Conservation (phyloP, 2,888 invertebrate species). For the Adineta ricciae region DNA sequence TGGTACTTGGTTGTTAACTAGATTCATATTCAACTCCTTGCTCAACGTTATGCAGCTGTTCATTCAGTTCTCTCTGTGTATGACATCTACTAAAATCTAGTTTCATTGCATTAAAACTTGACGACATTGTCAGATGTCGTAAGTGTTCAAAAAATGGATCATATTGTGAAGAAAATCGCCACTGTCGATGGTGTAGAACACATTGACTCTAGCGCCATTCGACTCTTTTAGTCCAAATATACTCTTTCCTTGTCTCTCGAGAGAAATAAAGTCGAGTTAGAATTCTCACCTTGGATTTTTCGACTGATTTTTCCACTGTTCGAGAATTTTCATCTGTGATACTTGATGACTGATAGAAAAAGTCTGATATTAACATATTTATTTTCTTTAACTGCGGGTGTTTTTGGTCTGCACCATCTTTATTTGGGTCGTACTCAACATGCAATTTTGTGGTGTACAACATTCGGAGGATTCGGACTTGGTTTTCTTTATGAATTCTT, state of each 20-base stretch:
- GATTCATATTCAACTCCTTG: too few species aligned
- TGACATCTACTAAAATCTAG: not conserved
- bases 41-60: not conserved
- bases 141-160: not conserved
- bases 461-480: slow-evolving; percentile 68
- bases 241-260: not conserved
- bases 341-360: not conserved
- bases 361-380: slow-evolving; percentile 62
- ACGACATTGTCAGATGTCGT: not conserved
- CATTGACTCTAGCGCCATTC: not conserved
- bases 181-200: not conserved
- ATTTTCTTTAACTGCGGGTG: slow-evolving; percentile 74
- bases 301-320: not conserved
- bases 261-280: not conserved
- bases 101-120: not conserved
- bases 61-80: not conserved
- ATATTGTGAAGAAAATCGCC: not conserved
- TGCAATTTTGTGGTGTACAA: slow-evolving; percentile 78
- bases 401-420: slow-evolving; percentile 78
- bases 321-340: not conserved
- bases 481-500: slow-evolving; percentile 74
- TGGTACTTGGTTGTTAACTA: too few species aligned
- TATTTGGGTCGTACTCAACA: slow-evolving; percentile 78
- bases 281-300: not conserved
- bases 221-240: not conserved